phyloP scores from a whole-genome alignment of 2,113 vertebrate species.

The Danionella cerebrum region DNA sequence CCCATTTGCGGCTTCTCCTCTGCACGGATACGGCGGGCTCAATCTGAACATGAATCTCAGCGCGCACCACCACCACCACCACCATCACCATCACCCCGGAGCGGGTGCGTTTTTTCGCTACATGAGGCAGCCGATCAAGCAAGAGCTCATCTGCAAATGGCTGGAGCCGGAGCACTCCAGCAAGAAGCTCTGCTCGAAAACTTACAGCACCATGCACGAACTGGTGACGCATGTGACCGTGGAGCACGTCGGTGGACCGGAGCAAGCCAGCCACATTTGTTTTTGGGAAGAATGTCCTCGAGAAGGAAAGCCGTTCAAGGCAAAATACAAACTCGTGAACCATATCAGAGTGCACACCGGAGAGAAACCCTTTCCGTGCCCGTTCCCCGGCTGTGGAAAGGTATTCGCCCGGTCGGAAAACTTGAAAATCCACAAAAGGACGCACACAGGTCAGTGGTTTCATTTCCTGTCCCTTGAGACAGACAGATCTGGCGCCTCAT shows the following conservation, averaged over 20 bases:
- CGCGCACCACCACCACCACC: constrained; percentile 81
- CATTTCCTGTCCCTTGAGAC: constrained; percentile 31
- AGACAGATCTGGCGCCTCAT: too few relatives aligned
- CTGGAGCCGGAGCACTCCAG: constrained; percentile 75
- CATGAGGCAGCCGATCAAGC: constrained; percentile 97
- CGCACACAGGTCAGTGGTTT: constrained; percentile 92
- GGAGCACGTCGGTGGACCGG: constrained; percentile 97
- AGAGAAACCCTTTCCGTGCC: constrained; percentile 97
- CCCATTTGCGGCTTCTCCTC: constrained; percentile 80
- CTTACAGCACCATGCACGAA: constrained; percentile 98
- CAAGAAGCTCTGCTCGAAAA: constrained; percentile 90
- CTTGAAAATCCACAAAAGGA: constrained; percentile 99
- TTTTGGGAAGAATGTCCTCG: constrained; percentile 98
- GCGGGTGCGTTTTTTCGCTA: constrained; percentile 96
- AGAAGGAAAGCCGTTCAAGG: constrained; percentile 98
- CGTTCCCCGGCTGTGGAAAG: constrained; percentile 97
- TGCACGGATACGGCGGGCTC: constrained; percentile 85
- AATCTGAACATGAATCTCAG: constrained; percentile 87
- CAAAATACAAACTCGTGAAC: constrained; percentile 99
- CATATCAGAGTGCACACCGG: constrained; percentile 98
- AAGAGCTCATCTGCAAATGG: constrained; percentile 98
- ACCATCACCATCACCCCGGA: constrained; percentile 85
- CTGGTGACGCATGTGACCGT: constrained; percentile 96
- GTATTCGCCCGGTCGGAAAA: constrained; percentile 98
- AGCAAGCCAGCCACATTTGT: constrained; percentile 93